Evolutionary conservation across 2,888 invertebrate genomes (phyloP).

Genomic region (Shargacucullia verbasci): DNA sequence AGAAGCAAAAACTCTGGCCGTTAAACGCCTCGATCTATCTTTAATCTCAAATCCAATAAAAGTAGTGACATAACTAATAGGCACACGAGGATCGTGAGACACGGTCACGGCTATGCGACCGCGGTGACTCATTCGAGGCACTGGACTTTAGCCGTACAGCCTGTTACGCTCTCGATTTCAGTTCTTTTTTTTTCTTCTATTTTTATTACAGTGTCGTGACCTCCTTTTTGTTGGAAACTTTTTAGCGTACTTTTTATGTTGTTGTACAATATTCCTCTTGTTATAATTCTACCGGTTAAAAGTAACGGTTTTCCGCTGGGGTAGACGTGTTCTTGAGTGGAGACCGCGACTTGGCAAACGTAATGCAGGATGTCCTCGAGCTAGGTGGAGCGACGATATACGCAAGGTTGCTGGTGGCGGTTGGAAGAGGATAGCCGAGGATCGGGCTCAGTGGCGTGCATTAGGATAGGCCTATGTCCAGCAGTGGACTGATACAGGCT

Average conservation of each 20-base stretch:
- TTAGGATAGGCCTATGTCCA: too few species aligned
- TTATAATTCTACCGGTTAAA: conserved; percentile 10
- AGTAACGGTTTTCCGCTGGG: conserved; percentile 37
- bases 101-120: conserved; percentile 55
- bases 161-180: conserved; percentile 61
- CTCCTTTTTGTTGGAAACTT: conserved; percentile 54
- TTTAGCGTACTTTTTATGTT: conserved; percentile 29
- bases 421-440: too few species aligned
- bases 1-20: neutral
- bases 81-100: conserved; percentile 52
- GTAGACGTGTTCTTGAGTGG: too few species aligned
- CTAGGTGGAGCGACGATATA: too few species aligned
- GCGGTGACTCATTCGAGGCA: conserved; percentile 51
- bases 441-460: too few species aligned
- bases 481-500: too few species aligned
- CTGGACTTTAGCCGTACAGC: conserved; percentile 55
- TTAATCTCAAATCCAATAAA: conserved; percentile 27
- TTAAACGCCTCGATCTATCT: neutral
- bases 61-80: conserved; percentile 49
- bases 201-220: conserved; percentile 52
- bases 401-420: too few species aligned
- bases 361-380: too few species aligned
- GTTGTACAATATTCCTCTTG: conserved; percentile 40
- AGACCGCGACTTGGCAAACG: too few species aligned
- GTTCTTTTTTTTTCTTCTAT: conserved; percentile 41